A percentile compares a stretch with the other conserved stretches of the same genome.
Conservation (phyloP, 2,888 invertebrate species). For the Torymus texanus region DNA sequence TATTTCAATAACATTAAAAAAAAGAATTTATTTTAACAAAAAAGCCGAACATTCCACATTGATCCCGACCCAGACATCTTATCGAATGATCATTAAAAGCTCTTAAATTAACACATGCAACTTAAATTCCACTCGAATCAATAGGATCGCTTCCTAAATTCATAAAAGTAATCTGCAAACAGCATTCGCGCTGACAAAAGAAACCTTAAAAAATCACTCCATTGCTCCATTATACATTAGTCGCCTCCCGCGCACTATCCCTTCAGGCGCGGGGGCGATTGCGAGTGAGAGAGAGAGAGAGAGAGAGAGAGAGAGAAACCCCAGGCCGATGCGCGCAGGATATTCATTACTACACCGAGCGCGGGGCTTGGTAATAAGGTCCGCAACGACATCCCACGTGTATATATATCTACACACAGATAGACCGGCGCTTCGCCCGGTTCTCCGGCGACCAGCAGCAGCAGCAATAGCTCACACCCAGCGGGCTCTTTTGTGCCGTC, state of each 20-base stretch:
- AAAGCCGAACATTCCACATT: too few relatives aligned
- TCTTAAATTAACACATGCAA: background rate
- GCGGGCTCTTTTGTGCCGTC: slow-evolving; percentile 35
- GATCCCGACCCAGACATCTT: too few relatives aligned
- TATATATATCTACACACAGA: background rate
- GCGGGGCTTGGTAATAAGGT: slow-evolving; percentile 45
- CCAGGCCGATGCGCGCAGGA: slow-evolving; percentile 8
- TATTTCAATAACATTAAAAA: too few relatives aligned
- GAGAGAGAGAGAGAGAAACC: too few relatives aligned
- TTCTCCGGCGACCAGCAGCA: background rate
- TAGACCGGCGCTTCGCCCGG: too few relatives aligned
- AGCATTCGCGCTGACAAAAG: slow-evolving; percentile 1
- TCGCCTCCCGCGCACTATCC: too few relatives aligned
- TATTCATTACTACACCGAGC: slow-evolving; percentile 27
- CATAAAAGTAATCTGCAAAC: slow-evolving; percentile 29
- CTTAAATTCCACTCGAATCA: background rate
- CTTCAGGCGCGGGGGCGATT: too few relatives aligned
- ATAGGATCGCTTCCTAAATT: slow-evolving; percentile 7
- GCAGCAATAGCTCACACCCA: slow-evolving; percentile 5
- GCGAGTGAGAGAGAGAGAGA: too few relatives aligned
- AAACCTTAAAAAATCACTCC: background rate
- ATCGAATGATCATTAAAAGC: too few relatives aligned
- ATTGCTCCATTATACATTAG: too few relatives aligned
- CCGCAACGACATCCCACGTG: slow-evolving; percentile 22
- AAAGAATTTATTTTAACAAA: too few relatives aligned